Evolutionary conservation across 2,113 vertebrate species (phyloP).

Genomic region (Addax nasomaculatus): DNA sequence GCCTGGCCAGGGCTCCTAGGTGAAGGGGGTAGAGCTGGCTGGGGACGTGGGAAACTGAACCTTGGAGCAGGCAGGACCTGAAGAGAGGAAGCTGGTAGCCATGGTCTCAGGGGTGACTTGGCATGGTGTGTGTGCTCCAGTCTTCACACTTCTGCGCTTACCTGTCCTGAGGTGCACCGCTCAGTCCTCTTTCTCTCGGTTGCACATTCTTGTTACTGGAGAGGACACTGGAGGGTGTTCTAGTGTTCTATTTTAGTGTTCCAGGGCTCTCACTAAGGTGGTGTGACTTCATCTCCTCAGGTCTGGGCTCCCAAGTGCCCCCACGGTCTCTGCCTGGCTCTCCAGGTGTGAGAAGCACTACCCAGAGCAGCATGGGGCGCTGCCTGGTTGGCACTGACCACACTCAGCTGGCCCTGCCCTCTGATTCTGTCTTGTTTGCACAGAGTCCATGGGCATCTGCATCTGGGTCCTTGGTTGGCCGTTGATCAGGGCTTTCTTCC

Average conservation of each 20-base stretch:
- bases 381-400: fast-evolving
- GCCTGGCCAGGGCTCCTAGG: not conserved
- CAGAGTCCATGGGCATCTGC: fast-evolving
- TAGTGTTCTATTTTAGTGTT: too few species aligned
- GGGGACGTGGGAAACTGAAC: not conserved
- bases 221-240: not conserved
- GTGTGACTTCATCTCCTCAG: fast-evolving
- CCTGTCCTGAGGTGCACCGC: not conserved
- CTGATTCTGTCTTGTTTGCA: not conserved
- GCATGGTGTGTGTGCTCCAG: too few species aligned
- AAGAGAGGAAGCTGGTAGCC: not conserved
- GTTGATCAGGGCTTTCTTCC: not conserved
- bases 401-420: not conserved
- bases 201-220: too few species aligned
- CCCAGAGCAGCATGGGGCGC: not conserved
- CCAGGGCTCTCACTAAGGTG: fast-evolving
- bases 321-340: not conserved
- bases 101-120: not conserved
- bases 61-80: not conserved
- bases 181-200: not conserved
- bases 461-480: fast-evolving
- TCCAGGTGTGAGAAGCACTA: not conserved
- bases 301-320: not conserved
- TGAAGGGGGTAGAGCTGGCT: not conserved
- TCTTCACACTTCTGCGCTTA: not conserved